These are phyloP conservation scores for Ceriagrion tenellum DNA, from an alignment of 2,888 invertebrate genomes.

Conservation along the genomic window DNA sequence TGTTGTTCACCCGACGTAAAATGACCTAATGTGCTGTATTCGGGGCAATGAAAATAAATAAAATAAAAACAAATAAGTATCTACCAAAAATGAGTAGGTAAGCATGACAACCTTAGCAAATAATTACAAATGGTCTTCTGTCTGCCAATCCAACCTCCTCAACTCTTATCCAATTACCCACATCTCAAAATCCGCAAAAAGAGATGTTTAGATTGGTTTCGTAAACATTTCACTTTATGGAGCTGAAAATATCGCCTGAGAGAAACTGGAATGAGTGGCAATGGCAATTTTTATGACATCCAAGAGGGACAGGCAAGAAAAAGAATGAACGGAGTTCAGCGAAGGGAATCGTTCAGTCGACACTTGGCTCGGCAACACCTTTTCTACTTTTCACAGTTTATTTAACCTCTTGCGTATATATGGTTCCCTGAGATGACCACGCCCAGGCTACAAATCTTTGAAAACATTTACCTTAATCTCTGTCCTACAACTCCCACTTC, in stretches of 20 bases:
- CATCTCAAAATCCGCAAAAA: not conserved
- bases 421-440: slow-evolving; percentile 31
- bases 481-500: not conserved
- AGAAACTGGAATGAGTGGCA: not conserved
- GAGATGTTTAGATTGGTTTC: not conserved
- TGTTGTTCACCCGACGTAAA: too few relatives aligned
- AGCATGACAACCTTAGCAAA: too few relatives aligned
- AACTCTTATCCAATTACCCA: not conserved
- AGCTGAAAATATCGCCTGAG: not conserved
- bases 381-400: not conserved
- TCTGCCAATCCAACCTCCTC: too few relatives aligned
- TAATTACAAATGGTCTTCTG: too few relatives aligned
- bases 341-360: not conserved
- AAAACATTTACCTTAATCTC: slow-evolving; percentile 25
- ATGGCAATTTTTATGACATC: not conserved
- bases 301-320: not conserved
- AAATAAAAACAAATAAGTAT: too few relatives aligned
- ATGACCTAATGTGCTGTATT: too few relatives aligned
- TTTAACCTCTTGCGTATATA: not conserved
- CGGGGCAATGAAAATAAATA: too few relatives aligned
- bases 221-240: not conserved
- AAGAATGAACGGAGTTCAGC: not conserved
- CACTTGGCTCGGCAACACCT: not conserved
- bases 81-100: too few relatives aligned
- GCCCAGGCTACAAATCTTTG: slow-evolving; percentile 55